Evolutionary conservation across 2,113 vertebrate genomes (phyloP).

Genomic region (Paradoxurus hermaphroditus): DNA sequence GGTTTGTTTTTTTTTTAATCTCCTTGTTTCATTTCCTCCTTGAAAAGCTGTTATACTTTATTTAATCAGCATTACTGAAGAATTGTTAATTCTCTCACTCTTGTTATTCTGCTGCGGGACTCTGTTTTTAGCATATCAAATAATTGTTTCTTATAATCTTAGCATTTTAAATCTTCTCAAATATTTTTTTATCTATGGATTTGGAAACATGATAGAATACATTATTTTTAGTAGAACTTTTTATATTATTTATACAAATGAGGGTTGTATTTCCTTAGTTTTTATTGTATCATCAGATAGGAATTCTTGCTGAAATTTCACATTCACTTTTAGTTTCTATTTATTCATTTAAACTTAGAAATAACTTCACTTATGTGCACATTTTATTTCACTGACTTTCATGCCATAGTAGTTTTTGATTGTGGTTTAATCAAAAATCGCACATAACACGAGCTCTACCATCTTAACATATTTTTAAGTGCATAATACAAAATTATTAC

Average conservation of each 20-base stretch:
- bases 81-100: too few species aligned
- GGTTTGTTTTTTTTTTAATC: not conserved
- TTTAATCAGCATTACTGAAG: constrained; percentile 1
- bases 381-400: not conserved
- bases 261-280: not conserved
- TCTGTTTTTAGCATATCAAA: not conserved
- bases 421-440: not conserved
- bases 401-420: not conserved
- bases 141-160: constrained; percentile 15
- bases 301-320: not conserved
- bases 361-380: not conserved
- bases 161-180: constrained; percentile 11
- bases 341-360: not conserved
- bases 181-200: constrained; percentile 6
- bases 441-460: not conserved
- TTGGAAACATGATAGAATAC: not conserved
- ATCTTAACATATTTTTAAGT: not conserved
- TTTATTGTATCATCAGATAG: not conserved
- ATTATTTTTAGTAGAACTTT: not conserved
- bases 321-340: not conserved
- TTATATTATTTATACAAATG: not conserved
- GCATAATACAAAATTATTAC: not conserved
- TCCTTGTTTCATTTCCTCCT: constrained; percentile 27
- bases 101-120: not conserved
- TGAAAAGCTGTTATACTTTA: constrained; percentile 20